phyloP scores from a whole-genome alignment of 2,888 invertebrate species.

The Drosophila macrospina region DNA sequence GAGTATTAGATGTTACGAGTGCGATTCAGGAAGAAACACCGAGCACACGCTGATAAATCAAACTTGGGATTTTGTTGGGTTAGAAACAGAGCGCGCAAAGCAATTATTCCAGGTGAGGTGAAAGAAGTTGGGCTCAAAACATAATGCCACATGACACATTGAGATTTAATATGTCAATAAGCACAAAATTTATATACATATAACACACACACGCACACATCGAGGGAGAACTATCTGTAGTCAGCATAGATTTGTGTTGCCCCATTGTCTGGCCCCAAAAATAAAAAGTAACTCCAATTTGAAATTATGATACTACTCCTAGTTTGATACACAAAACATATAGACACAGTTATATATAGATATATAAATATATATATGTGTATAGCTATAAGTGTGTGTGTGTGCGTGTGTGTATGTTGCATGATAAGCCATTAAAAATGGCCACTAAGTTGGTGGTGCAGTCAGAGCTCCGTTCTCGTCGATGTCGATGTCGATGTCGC shows the following conservation, averaged over 20 bases:
- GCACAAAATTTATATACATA: conserved; percentile 78
- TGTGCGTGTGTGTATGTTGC: conserved; percentile 44
- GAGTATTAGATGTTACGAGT: conserved; percentile 6
- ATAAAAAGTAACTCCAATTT: conserved; percentile 10
- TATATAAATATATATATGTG: neutral
- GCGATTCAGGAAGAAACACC: conserved; percentile 26
- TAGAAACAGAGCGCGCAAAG: conserved; percentile 22
- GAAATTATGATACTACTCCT: conserved; percentile 24
- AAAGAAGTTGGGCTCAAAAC: conserved; percentile 62
- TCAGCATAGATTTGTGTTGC: conserved; percentile 57
- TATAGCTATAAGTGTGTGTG: neutral
- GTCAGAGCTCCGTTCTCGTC: conserved; percentile 39
- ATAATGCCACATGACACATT: conserved; percentile 83
- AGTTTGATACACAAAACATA: conserved; percentile 11
- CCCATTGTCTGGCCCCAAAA: conserved; percentile 51
- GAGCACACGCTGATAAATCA: conserved; percentile 27
- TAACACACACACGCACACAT: conserved; percentile 22
- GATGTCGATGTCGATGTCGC: conserved; percentile 40
- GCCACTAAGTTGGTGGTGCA: conserved; percentile 64
- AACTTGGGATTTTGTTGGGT: conserved; percentile 21
- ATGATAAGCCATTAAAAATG: conserved; percentile 79
- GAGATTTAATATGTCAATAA: conserved; percentile 84
- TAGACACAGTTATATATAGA: neutral
- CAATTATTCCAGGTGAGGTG: conserved; percentile 13
- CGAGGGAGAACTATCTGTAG: conserved; percentile 32